Conservation (phyloP, 2,113 vertebrate genomes). For the Holacanthus passer region DNA sequence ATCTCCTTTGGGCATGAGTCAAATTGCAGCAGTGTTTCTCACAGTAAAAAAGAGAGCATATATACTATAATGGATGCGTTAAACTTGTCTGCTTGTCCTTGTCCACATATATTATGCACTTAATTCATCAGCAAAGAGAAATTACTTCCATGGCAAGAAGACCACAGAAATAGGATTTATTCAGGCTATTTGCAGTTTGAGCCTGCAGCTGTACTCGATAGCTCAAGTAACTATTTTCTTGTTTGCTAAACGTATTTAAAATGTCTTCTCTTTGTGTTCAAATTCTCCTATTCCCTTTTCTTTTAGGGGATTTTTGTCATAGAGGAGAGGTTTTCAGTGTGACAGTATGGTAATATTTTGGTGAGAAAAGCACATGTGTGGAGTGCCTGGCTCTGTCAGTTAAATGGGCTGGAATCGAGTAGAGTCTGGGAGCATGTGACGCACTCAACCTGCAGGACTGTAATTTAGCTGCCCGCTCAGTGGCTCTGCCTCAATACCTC, state of each 20-base stretch:
- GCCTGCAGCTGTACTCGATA: slow-evolving; percentile 4
- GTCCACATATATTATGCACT: neutral
- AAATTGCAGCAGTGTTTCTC: neutral
- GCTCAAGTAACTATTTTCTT: neutral
- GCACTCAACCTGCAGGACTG: slow-evolving; percentile 66
- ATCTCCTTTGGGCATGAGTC: neutral
- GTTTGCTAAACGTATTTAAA: neutral
- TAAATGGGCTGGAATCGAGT: slow-evolving; percentile 64
- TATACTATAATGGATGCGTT: neutral
- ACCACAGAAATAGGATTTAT: slow-evolving; percentile 5
- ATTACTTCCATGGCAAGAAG: neutral
- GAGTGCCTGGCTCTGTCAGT: slow-evolving; percentile 37
- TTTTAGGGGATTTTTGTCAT: neutral
- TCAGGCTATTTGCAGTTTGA: slow-evolving; percentile 4
- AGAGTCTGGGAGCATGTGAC: slow-evolving; percentile 49
- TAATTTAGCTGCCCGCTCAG: slow-evolving; percentile 63
- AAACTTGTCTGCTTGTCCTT: slow-evolving; percentile 8
- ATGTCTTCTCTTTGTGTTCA: slow-evolving; percentile 2
- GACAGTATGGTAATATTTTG: slow-evolving; percentile 22
- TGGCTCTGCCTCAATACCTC: slow-evolving; percentile 65
- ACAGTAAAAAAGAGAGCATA: neutral
- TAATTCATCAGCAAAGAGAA: slow-evolving; percentile 2
- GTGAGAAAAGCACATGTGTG: slow-evolving; percentile 29
- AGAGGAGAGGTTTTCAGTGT: neutral
- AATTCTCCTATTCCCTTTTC: neutral